Conservation (phyloP, 2,113 vertebrate species). For the Leptosomus discolor region DNA sequence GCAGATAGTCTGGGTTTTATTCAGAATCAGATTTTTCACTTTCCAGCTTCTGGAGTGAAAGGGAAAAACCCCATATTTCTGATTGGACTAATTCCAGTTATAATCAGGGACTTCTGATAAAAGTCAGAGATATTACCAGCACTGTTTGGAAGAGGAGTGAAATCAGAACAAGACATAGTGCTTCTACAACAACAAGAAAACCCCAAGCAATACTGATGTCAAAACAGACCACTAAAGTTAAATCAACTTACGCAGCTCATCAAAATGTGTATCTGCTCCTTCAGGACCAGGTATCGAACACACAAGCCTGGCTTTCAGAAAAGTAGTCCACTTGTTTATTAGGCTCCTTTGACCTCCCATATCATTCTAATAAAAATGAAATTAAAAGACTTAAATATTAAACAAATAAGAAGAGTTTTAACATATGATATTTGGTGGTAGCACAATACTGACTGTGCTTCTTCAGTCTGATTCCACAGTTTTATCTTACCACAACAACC, state of each 20-base stretch:
- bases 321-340: conserved; percentile 99
- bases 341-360: conserved; percentile 93
- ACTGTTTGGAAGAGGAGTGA: background rate
- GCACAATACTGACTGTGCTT: background rate
- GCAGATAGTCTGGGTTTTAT: background rate
- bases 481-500: background rate
- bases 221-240: background rate
- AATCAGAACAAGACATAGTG: background rate
- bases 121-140: background rate
- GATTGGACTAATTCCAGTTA: background rate
- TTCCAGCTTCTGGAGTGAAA: background rate
- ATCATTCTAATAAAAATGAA: conserved; percentile 86
- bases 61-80: background rate
- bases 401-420: background rate
- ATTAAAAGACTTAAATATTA: background rate
- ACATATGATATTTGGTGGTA: background rate
- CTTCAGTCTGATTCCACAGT: background rate
- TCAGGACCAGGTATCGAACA: conserved; percentile 93
- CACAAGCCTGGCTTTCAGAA: conserved; percentile 92
- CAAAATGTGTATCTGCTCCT: conserved; percentile 92
- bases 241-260: conserved; percentile 91
- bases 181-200: background rate
- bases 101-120: background rate
- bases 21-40: background rate
- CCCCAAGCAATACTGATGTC: background rate